phyloP scores from a whole-genome alignment of 92 coral and sea anemone genomes.

The Palythoa heliodiscus region DNA sequence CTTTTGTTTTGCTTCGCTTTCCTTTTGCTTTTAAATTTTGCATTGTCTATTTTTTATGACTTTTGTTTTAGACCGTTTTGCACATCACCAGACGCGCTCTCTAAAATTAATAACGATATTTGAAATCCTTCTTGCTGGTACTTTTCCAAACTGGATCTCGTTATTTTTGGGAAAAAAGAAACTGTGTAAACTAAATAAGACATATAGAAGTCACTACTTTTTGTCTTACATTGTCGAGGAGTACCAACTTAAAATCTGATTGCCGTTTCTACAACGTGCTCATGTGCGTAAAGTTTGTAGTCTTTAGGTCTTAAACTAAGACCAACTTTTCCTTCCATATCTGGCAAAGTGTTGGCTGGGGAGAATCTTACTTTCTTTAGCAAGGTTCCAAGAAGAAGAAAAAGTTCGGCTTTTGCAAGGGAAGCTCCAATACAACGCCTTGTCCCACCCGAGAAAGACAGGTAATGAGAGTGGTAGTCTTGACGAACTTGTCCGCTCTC shows the following conservation, averaged over 20 bases:
- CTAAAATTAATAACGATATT: too few species aligned
- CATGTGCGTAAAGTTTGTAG: constrained; percentile 52
- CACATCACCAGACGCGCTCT: too few species aligned
- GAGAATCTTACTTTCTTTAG: constrained; percentile 61
- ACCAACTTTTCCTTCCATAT: constrained; percentile 67
- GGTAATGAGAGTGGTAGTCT: constrained; percentile 60
- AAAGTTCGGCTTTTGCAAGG: constrained; percentile 83
- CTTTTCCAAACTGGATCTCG: too few species aligned
- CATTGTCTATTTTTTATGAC: too few species aligned
- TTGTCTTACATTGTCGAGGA: background rate
- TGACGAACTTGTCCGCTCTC: constrained; percentile 61
- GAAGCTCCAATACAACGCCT: constrained; percentile 87
- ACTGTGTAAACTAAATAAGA: too few species aligned
- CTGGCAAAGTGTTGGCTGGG: constrained; percentile 29
- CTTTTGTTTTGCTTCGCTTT: too few species aligned
- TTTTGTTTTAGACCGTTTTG: too few species aligned
- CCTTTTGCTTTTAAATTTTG: too few species aligned
- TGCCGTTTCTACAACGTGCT: constrained; percentile 5
- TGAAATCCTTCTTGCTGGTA: too few species aligned
- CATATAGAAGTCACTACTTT: too few species aligned
- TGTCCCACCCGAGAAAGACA: constrained; percentile 84
- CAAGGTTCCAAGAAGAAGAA: constrained; percentile 76
- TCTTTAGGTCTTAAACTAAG: constrained; percentile 68
- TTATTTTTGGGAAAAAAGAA: too few species aligned
- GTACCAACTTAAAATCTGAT: background rate